Percentiles rank a stretch among this genome's conserved stretches.
Conservation (phyloP, 2,888 invertebrate genomes). For the Hofmannophila pseudospretella region DNA sequence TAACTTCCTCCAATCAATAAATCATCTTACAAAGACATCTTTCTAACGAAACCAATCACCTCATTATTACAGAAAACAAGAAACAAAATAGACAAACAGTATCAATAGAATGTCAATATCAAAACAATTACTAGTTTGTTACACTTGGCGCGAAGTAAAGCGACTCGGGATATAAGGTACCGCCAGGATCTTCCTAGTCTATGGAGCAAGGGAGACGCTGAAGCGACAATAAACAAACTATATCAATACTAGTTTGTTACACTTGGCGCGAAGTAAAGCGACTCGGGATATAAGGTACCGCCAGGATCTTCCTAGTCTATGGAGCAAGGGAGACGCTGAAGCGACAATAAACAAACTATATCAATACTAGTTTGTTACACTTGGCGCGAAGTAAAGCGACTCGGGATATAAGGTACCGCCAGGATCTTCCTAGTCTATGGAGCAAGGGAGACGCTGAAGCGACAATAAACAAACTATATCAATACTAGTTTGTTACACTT, state of each 20-base stretch:
- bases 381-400: neutral
- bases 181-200: neutral
- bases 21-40: no score
- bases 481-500: slow-evolving; percentile 39
- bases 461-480: neutral
- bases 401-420: neutral
- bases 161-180: neutral
- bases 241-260: slow-evolving; percentile 39
- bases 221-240: neutral
- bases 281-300: neutral
- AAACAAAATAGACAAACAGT: slow-evolving; percentile 34
- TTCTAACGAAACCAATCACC: no score
- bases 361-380: slow-evolving; percentile 39
- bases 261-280: neutral
- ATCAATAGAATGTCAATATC: slow-evolving; percentile 44
- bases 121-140: slow-evolving; percentile 67
- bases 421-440: neutral
- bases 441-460: neutral
- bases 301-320: neutral
- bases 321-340: neutral
- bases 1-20: no score
- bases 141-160: slow-evolving; percentile 12
- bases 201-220: neutral
- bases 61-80: slow-evolving; percentile 8
- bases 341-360: neutral